Percentiles rank a stretch among this genome's conserved stretches.
These are phyloP conservation scores for Setipinna tenuifilis DNA, from an alignment of 2,797 vertebrate species.

Conservation along the genomic window DNA sequence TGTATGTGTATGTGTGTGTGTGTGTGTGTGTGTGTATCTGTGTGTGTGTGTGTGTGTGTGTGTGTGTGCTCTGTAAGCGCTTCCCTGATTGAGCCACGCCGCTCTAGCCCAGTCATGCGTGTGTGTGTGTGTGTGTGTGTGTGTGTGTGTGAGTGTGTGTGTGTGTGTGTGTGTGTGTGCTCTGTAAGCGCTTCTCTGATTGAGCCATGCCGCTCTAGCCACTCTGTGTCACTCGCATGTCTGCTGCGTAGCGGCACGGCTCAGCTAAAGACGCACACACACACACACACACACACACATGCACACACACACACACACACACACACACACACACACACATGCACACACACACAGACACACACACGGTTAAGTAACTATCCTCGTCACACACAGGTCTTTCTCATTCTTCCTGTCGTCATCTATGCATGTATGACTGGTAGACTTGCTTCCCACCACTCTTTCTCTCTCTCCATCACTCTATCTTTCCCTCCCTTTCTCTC, in stretches of 20 bases:
- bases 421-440: not conserved
- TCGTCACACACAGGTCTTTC: not conserved
- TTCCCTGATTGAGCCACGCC: no score
- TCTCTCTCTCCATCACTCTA: slow-evolving; percentile 29
- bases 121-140: no score
- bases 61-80: no score
- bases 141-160: no score
- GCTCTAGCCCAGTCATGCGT: no score
- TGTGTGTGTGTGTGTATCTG: no score
- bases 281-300: no score
- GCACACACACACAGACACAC: not conserved
- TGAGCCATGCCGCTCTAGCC: slow-evolving; percentile 6
- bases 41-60: no score
- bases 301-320: no score
- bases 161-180: no score
- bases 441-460: slow-evolving; percentile 46
- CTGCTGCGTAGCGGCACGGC: not conserved
- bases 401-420: slow-evolving; percentile 32
- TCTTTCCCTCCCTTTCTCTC: slow-evolving; percentile 58
- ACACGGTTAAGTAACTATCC: not conserved
- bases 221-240: not conserved
- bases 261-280: not conserved
- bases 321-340: no score
- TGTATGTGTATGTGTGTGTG: no score
- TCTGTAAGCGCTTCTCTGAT: slow-evolving; percentile 12